phyloP scores from a whole-genome alignment of 2,797 vertebrate species.

The Tapera naevia region DNA sequence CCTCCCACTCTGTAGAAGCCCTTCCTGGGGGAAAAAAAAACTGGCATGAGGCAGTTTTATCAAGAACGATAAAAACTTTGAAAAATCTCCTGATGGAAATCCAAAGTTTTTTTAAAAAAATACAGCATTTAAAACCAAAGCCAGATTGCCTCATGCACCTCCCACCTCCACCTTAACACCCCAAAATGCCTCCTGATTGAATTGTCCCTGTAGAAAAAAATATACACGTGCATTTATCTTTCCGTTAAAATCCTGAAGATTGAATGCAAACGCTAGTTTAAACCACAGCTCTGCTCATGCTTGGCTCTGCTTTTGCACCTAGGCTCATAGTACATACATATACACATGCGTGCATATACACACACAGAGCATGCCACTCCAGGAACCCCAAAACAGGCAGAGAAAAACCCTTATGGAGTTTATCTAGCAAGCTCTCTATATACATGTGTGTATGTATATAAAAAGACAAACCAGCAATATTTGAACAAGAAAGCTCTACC shows the following conservation, averaged over 20 bases:
- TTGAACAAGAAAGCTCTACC: slow-evolving; percentile 49
- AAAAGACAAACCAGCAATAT: slow-evolving; percentile 45
- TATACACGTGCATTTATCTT: background rate
- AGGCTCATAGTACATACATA: slow-evolving; percentile 14
- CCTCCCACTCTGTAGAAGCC: background rate
- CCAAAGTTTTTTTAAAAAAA: slow-evolving; percentile 55
- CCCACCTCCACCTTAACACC: background rate
- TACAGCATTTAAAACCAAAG: slow-evolving; percentile 40
- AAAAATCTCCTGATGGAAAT: slow-evolving; percentile 57
- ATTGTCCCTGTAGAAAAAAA: slow-evolving; percentile 48
- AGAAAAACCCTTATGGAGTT: background rate
- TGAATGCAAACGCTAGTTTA: background rate
- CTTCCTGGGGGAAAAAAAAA: background rate
- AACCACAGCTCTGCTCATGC: slow-evolving; percentile 2
- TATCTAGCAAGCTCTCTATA: slow-evolving; percentile 49
- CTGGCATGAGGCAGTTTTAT: slow-evolving; percentile 15
- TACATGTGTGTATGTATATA: background rate
- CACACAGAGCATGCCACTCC: background rate
- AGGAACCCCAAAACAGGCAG: slow-evolving; percentile 28
- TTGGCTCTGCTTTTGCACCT: slow-evolving; percentile 45
- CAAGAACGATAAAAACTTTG: slow-evolving; percentile 31
- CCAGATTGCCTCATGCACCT: background rate
- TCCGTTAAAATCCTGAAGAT: background rate
- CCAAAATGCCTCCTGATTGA: slow-evolving; percentile 20
- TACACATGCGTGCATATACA: no score